phyloP scores from a whole-genome alignment of 2,797 vertebrate species.

The Distichodus sexfasciatus region DNA sequence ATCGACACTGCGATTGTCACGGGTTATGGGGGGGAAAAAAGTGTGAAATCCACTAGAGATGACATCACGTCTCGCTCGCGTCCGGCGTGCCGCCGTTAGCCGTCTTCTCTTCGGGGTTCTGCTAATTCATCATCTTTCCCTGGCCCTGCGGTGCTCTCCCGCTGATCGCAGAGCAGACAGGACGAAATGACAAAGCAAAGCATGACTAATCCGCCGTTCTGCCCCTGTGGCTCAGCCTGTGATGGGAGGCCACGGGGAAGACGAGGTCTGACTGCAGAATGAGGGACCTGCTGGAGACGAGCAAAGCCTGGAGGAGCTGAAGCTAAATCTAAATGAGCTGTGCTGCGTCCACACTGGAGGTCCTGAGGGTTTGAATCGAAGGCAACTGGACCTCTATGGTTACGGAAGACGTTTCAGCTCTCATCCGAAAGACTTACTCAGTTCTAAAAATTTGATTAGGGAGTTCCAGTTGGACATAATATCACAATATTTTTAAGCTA shows the following conservation, averaged over 20 bases:
- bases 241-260: conserved; percentile 32
- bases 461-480: no score
- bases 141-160: not conserved
- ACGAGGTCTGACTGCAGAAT: conserved; percentile 43
- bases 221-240: conserved; percentile 54
- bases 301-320: not conserved
- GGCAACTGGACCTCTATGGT: no score
- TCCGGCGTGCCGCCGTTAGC: not conserved
- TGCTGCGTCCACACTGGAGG: not conserved
- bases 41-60: not conserved
- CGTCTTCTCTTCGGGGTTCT: not conserved
- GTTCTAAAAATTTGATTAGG: no score
- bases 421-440: no score
- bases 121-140: not conserved
- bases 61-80: not conserved
- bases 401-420: no score
- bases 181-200: conserved; percentile 58
- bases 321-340: not conserved
- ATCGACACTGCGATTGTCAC: not conserved
- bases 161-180: conserved; percentile 41
- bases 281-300: conserved; percentile 35
- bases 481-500: no score
- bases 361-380: no score
- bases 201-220: conserved; percentile 62
- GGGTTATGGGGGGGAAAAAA: not conserved